A percentile compares a stretch with the other conserved stretches of the same genome.
These are phyloP conservation scores for Camponotus vicinus DNA, from an alignment of 1,140 invertebrate genomes.

Conservation along the genomic window DNA sequence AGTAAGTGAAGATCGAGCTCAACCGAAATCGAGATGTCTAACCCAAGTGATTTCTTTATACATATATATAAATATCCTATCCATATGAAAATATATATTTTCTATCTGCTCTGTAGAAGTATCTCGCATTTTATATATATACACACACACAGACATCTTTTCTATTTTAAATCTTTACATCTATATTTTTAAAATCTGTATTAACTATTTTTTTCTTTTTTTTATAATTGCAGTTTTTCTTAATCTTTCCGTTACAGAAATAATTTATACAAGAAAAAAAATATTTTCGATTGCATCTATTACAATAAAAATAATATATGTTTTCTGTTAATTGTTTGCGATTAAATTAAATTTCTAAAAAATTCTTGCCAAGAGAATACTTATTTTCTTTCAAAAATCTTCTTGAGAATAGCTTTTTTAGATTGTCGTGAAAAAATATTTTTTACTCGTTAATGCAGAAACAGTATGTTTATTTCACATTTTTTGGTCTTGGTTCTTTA, in stretches of 20 bases:
- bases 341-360: too few relatives aligned
- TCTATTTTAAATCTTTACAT: neutral
- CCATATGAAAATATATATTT: neutral
- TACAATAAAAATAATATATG: too few relatives aligned
- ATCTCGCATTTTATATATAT: neutral
- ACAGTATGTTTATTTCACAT: too few relatives aligned
- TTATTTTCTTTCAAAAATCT: too few relatives aligned
- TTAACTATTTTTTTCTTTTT: neutral
- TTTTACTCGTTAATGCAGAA: too few relatives aligned
- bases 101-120: neutral
- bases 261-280: neutral
- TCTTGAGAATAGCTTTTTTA: too few relatives aligned
- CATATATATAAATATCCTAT: neutral
- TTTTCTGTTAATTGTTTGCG: too few relatives aligned
- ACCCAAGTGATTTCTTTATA: neutral
- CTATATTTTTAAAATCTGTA: neutral
- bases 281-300: too few relatives aligned
- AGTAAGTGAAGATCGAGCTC: conserved; percentile 42
- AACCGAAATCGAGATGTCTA: neutral
- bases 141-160: neutral
- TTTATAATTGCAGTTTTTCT: neutral
- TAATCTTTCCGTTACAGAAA: neutral
- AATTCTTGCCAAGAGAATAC: too few relatives aligned
- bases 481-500: too few relatives aligned
- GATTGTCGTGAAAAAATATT: too few relatives aligned